phyloP scores from a whole-genome alignment of 2,113 vertebrate species.

The Sylvietta virens region DNA sequence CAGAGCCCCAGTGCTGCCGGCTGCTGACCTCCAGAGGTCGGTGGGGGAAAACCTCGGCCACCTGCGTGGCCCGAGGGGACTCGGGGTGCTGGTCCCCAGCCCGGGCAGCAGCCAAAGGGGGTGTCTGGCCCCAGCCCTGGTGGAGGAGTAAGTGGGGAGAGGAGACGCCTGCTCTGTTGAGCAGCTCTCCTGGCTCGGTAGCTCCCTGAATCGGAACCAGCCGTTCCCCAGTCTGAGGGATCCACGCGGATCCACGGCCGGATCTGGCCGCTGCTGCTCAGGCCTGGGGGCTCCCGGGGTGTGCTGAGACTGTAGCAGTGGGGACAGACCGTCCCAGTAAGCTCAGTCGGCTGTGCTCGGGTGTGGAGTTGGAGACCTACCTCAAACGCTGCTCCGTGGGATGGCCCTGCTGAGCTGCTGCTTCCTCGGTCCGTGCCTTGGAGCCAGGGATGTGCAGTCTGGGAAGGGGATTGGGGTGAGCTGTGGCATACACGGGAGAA shows the following conservation, averaged over 20 bases:
- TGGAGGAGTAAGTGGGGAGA: neutral
- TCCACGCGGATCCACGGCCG: neutral
- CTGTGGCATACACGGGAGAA: rapidly evolving
- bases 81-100: neutral
- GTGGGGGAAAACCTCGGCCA: neutral
- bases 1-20: neutral
- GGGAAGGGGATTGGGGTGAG: neutral
- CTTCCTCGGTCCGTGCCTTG: rapidly evolving
- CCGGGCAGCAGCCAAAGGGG: neutral
- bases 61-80: neutral
- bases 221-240: neutral
- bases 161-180: neutral
- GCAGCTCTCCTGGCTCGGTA: rapidly evolving
- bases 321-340: neutral
- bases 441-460: neutral
- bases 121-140: neutral
- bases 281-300: neutral
- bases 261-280: neutral
- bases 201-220: too few relatives aligned
- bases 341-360: neutral
- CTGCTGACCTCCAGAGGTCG: slow-evolving; percentile 50
- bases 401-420: neutral
- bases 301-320: neutral
- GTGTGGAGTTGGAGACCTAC: neutral
- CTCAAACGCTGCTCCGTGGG: rapidly evolving